Evolutionary conservation across 2,888 invertebrate genomes (phyloP).

Genomic region (Cistogaster globosa): DNA sequence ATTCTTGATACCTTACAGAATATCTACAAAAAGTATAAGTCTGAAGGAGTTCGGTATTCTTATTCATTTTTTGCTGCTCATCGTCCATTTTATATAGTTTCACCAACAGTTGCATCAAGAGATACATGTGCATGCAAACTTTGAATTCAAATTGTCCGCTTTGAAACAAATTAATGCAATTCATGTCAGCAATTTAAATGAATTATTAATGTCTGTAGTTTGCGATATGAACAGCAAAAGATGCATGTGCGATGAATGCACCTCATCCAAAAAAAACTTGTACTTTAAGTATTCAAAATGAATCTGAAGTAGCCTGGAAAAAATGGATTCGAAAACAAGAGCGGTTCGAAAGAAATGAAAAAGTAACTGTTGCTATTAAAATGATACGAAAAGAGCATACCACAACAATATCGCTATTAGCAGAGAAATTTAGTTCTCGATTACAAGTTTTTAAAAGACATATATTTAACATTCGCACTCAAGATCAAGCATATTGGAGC

Average conservation of each 20-base stretch:
- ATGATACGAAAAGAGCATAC: conserved; percentile 55
- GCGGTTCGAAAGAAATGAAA: conserved; percentile 49
- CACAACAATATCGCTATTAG: conserved; percentile 55
- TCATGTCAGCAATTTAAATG: conserved; percentile 56
- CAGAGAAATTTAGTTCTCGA: conserved; percentile 54
- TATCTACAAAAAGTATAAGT: conserved; percentile 34
- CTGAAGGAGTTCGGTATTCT: conserved; percentile 53
- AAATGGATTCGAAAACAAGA: conserved; percentile 53
- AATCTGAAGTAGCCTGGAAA: conserved; percentile 53
- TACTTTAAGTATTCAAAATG: conserved; percentile 48
- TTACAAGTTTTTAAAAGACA: conserved; percentile 49
- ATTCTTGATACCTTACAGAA: conserved; percentile 53
- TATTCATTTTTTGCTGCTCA: conserved; percentile 55
- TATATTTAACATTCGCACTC: conserved; percentile 44
- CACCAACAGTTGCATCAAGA: conserved; percentile 54
- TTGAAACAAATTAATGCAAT: conserved; percentile 48
- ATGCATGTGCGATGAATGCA: conserved; percentile 42
- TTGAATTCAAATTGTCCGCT: conserved; percentile 52
- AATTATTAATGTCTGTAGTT: conserved; percentile 56
- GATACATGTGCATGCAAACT: conserved; percentile 49
- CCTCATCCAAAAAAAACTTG: conserved; percentile 52
- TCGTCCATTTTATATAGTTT: conserved; percentile 52
- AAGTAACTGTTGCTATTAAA: conserved; percentile 43
- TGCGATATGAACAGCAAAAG: conserved; percentile 47
- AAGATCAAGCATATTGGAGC: conserved; percentile 33